Base-by-base conservation (phyloP, 2,113 vertebrate species). In the Clarias macrocephalus region DNA sequence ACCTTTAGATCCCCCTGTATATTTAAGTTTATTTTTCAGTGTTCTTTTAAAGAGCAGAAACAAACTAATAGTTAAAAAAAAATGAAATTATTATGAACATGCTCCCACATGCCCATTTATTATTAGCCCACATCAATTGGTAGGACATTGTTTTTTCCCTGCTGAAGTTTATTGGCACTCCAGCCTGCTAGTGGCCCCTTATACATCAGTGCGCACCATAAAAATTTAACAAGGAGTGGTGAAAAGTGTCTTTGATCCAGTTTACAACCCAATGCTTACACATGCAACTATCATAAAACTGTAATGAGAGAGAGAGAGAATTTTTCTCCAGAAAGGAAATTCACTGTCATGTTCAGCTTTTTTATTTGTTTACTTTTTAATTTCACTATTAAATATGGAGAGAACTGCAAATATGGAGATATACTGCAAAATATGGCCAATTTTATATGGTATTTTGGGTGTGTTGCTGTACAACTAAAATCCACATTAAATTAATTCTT, bases 161-260 rank as follows among this genome's bases (percentile, higher is more conserved):
- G 70, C 59, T 52, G 54, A 87, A 79, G 87, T 90, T 80, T 87
- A 48, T 79, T 86, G 89, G 85, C 89, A 90, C 90, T 90, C 19
- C 3, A 84, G 90, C 83, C 30, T 87, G 89, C 91, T 90, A 85
- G 80, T 90, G 89, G 90, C 89, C 88, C 88, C 90, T 93, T 91
- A 88, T 88, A 93, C 86, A 86, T 92, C 93, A 90, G 89, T 86
- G 88, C 82, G 89, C 89, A 80, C 88, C 79, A 89, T 89, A 60
- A 88, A 89, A 88, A 90, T 91, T 84, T 86, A 91, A 90, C 80
- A 80, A 88, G 86, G 86, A 92, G 77, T 89, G 88, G 90, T 89
- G 88, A 63, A 86, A 68, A 56, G 87, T 9, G 59, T 7, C 93
- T 95, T 95, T 95, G 92, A 95, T 95, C 92, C 82, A 37, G 2